Percentiles rank a stretch among this genome's conserved stretches.
phyloP scores from a whole-genome alignment of 92 coral and sea anemone genomes.

The Paragorgia papillata region DNA sequence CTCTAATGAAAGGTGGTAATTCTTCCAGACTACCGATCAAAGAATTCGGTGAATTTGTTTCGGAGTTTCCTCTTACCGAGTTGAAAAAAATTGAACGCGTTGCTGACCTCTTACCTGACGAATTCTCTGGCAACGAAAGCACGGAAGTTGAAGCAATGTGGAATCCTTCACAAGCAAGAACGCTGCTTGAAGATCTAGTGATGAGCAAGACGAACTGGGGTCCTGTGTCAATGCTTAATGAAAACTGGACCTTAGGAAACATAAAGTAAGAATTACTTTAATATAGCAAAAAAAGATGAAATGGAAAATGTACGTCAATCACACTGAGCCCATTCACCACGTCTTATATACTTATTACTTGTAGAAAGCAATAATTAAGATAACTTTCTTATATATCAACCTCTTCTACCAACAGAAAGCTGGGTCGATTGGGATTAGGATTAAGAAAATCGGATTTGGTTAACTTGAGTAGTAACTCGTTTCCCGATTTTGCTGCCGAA shows the following conservation, averaged over 20 bases:
- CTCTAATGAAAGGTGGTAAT: conserved; percentile 36
- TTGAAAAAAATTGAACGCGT: conserved; percentile 57
- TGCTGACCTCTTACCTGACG: conserved; percentile 59
- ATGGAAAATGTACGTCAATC: too few relatives aligned
- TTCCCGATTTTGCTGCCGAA: conserved; percentile 63
- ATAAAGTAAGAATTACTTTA: conserved; percentile 48
- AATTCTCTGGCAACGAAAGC: conserved; percentile 17
- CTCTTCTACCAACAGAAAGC: conserved; percentile 46
- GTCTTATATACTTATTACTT: too few relatives aligned
- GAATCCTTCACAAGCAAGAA: conserved; percentile 75
- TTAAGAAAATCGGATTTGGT: conserved; percentile 61
- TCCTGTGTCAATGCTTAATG: conserved; percentile 51
- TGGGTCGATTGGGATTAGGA: conserved; percentile 67
- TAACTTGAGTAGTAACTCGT: conserved; percentile 51
- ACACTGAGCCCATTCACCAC: too few relatives aligned
- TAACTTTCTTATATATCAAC: too few relatives aligned
- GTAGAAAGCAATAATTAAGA: too few relatives aligned
- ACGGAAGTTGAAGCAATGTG: conserved; percentile 46
- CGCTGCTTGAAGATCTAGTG: conserved; percentile 56
- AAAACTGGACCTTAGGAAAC: conserved; percentile 69
- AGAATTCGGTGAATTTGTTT: conserved; percentile 67
- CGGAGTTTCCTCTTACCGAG: conserved; percentile 63
- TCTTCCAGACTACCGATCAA: conserved; percentile 51
- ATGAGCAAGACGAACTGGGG: conserved; percentile 62
- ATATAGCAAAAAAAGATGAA: too few relatives aligned